These are phyloP conservation scores for Hyaena hyaena DNA, from an alignment of 2,113 vertebrate species.

Conservation along the genomic window DNA sequence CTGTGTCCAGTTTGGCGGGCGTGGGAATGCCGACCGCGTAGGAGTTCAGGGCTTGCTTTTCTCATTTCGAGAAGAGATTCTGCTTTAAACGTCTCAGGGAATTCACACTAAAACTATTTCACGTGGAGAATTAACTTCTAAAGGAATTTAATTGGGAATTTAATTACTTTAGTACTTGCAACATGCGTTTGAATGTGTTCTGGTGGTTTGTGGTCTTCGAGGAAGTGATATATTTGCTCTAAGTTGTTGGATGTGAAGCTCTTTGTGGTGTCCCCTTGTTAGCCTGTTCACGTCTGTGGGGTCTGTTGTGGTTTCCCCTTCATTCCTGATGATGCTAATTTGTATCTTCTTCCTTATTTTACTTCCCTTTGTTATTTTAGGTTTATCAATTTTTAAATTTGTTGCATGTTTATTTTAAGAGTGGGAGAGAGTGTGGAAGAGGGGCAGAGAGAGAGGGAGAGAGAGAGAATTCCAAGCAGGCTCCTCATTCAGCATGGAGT, in stretches of 20 bases:
- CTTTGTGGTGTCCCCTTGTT: rapidly evolving
- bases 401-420: too few species aligned
- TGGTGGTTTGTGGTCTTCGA: background rate
- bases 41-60: background rate
- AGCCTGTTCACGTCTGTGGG: background rate
- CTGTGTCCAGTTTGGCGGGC: background rate
- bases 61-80: background rate
- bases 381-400: background rate
- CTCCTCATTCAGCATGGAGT: too few species aligned
- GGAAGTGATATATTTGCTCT: rapidly evolving
- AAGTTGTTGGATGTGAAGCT: background rate
- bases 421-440: too few species aligned
- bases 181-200: rapidly evolving
- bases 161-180: background rate
- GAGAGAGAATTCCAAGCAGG: too few species aligned
- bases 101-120: background rate
- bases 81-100: background rate
- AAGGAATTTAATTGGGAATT: background rate
- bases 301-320: background rate
- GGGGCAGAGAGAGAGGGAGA: too few species aligned
- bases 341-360: background rate
- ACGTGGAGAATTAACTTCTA: background rate
- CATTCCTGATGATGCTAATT: too few species aligned
- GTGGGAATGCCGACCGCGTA: rapidly evolving
- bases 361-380: background rate